Evolutionary conservation across 2,113 vertebrate species (phyloP).

Genomic region (Chloroceryle aenea): DNA sequence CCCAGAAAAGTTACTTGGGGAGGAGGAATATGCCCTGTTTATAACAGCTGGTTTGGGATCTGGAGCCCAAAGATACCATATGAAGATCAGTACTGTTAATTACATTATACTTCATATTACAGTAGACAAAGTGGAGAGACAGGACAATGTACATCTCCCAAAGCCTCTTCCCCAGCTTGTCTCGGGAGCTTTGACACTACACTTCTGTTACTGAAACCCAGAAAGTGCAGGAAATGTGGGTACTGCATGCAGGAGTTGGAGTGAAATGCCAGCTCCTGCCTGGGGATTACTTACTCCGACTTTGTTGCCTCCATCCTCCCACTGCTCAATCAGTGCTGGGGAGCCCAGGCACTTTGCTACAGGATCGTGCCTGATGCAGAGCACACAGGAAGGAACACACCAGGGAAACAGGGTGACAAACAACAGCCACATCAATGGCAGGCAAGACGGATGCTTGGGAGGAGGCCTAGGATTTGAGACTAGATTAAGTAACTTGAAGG

Average conservation of each 20-base stretch:
- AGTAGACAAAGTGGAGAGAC: background rate
- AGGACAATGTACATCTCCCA: background rate
- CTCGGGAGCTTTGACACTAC: conserved; percentile 11
- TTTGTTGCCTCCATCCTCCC: conserved; percentile 56
- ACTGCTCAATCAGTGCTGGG: background rate
- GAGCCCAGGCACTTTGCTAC: background rate
- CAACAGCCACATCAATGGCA: background rate
- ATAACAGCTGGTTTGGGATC: background rate
- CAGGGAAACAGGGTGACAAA: background rate
- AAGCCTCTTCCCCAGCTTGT: background rate
- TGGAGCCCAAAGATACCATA: background rate
- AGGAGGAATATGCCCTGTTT: background rate
- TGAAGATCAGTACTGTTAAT: background rate
- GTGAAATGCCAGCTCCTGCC: conserved; percentile 52
- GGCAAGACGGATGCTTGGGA: background rate
- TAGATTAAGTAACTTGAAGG: background rate
- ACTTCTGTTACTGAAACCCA: background rate
- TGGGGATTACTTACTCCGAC: conserved; percentile 57
- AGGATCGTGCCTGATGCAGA: background rate
- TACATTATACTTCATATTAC: background rate
- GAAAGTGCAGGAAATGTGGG: conserved; percentile 29
- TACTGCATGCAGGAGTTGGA: background rate
- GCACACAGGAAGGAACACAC: background rate
- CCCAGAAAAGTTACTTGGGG: background rate
- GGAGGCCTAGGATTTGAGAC: background rate